Evolutionary conservation across 2,113 vertebrate species (phyloP).

Genomic region (Ictalurus punctatus): DNA sequence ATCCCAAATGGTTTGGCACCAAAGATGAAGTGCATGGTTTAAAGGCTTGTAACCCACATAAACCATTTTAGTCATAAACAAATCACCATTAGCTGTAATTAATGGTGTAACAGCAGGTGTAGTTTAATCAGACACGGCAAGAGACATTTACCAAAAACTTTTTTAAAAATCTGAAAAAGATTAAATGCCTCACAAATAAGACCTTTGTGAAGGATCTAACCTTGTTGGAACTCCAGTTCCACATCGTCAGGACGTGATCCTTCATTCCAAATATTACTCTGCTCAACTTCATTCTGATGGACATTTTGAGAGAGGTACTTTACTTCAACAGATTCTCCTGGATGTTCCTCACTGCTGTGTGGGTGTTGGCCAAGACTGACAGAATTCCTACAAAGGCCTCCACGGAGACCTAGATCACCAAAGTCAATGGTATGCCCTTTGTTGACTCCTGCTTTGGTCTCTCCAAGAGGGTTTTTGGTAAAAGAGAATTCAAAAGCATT

Average conservation of each 20-base stretch:
- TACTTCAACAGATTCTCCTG: slow-evolving; percentile 68
- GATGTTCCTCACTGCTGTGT: slow-evolving; percentile 56
- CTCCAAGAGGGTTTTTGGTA: slow-evolving; percentile 49
- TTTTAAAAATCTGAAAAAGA: too few species aligned
- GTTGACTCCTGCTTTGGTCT: slow-evolving; percentile 27
- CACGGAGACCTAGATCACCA: slow-evolving; percentile 55
- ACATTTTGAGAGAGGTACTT: slow-evolving; percentile 76
- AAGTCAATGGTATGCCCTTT: slow-evolving; percentile 49
- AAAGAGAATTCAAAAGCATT: slow-evolving; percentile 65
- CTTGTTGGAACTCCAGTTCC: slow-evolving; percentile 67
- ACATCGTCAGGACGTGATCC: slow-evolving; percentile 55
- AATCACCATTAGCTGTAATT: neutral
- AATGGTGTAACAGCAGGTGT: neutral
- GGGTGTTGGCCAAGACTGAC: slow-evolving; percentile 48
- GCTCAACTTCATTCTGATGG: slow-evolving; percentile 63
- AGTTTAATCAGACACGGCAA: neutral
- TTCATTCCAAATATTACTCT: slow-evolving; percentile 65
- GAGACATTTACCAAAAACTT: neutral
- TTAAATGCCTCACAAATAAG: neutral
- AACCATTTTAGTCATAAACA: neutral
- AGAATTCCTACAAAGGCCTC: slow-evolving; percentile 61
- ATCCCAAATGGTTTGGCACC: neutral
- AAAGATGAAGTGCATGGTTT: neutral
- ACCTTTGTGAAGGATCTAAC: slow-evolving; percentile 46
- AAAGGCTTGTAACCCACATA: neutral